phyloP scores from a whole-genome alignment of 2,113 vertebrate species.

The Mormoops blainvillei region DNA sequence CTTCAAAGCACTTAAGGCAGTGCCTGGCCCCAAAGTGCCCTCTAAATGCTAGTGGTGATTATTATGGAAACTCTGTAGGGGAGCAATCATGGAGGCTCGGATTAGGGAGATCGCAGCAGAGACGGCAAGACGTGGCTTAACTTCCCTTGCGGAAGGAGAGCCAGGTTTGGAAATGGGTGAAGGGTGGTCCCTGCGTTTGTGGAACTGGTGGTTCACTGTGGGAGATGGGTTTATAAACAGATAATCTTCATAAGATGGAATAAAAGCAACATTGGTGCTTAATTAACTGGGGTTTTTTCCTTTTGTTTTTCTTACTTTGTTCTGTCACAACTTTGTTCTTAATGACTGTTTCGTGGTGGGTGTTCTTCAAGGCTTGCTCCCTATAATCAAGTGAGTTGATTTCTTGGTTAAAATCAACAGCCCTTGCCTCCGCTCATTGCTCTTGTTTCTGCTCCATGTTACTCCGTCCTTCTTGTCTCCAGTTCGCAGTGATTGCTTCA shows the following conservation, averaged over 20 bases:
- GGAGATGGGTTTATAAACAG: slow-evolving; percentile 42
- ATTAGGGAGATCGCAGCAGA: not conserved
- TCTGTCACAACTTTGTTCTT: slow-evolving; percentile 55
- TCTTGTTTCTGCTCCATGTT: not conserved
- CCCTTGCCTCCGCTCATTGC: not conserved
- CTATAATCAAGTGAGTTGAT: slow-evolving; percentile 31
- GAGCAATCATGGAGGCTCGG: not conserved
- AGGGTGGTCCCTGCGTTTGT: slow-evolving; percentile 1
- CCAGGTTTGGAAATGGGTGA: not conserved
- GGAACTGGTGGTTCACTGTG: not conserved
- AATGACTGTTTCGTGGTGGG: slow-evolving; percentile 49
- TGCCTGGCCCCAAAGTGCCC: not conserved
- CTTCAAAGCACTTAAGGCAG: not conserved
- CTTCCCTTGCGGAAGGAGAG: not conserved
- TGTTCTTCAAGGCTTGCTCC: slow-evolving; percentile 47
- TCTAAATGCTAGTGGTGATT: not conserved
- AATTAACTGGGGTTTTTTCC: not conserved
- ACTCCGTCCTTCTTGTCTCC: not conserved
- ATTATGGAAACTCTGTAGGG: not conserved
- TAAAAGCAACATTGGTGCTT: slow-evolving; percentile 37
- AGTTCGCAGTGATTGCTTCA: slow-evolving; percentile 30
- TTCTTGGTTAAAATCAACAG: slow-evolving; percentile 49
- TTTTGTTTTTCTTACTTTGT: slow-evolving; percentile 52
- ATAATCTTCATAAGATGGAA: slow-evolving; percentile 26
- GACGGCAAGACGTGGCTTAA: not conserved